Percentiles rank a stretch among this genome's conserved stretches.
These are phyloP conservation scores for Nothura maculosa DNA, from an alignment of 2,797 vertebrate genomes.

Conservation along the genomic window DNA sequence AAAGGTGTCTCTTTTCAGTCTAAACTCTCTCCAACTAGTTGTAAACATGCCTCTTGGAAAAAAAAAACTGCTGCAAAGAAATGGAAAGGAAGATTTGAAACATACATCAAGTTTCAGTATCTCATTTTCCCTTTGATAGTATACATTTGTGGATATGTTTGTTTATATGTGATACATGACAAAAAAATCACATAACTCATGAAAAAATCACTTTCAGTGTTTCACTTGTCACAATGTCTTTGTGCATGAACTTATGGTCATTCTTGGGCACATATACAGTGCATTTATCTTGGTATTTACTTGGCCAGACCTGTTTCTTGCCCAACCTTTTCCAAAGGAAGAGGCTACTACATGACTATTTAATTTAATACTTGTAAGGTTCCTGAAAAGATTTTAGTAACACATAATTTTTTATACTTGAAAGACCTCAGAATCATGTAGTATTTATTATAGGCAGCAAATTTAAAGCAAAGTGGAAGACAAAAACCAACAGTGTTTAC, in stretches of 20 bases:
- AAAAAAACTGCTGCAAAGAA: constrained; percentile 28
- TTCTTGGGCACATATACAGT: not conserved
- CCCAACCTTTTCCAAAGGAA: not conserved
- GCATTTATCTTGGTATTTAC: not conserved
- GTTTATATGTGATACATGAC: not conserved
- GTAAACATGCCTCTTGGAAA: constrained; percentile 65
- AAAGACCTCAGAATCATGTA: not conserved
- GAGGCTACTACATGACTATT: not conserved
- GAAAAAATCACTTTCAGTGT: not conserved
- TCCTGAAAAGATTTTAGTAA: not conserved
- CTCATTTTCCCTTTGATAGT: not conserved
- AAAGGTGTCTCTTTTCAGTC: constrained; percentile 68
- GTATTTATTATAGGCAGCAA: not conserved
- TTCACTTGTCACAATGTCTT: not conserved
- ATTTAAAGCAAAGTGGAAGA: not conserved
- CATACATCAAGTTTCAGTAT: not conserved
- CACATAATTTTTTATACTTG: not conserved
- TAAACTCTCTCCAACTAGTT: constrained; percentile 68
- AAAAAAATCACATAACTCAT: no score
- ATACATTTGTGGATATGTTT: not conserved
- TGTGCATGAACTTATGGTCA: not conserved
- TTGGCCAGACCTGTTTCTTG: not conserved
- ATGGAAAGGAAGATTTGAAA: constrained; percentile 5
- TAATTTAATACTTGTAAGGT: not conserved
- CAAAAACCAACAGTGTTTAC: not conserved